phyloP scores from a whole-genome alignment of 2,888 invertebrate genomes.

The Drosophila ustulata region DNA sequence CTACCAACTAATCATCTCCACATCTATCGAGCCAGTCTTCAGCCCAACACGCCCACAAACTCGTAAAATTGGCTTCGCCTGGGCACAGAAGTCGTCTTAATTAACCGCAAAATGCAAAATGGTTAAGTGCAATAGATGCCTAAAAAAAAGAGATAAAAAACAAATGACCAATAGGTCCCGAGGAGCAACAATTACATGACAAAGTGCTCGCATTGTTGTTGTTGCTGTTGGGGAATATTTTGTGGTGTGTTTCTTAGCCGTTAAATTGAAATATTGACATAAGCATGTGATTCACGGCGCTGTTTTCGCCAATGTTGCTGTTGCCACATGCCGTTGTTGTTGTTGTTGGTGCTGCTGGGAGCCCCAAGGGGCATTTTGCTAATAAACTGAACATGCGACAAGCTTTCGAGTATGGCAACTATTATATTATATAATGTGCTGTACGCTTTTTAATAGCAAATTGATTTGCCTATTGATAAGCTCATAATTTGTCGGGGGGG shows the following conservation, averaged over 20 bases:
- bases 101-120: conserved; percentile 69
- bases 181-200: conserved; percentile 45
- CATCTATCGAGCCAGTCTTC: conserved; percentile 8
- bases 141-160: conserved; percentile 35
- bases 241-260: conserved; percentile 57
- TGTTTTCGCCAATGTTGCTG: conserved; percentile 37
- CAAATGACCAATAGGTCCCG: background rate
- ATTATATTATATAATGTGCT: conserved; percentile 71
- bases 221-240: conserved; percentile 17
- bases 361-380: conserved; percentile 49
- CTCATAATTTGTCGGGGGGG: conserved; percentile 36
- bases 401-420: conserved; percentile 35
- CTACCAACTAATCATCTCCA: conserved; percentile 19
- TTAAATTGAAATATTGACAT: conserved; percentile 79
- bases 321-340: conserved; percentile 48
- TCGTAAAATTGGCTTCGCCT: conserved; percentile 42
- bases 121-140: conserved; percentile 68
- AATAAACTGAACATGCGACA: conserved; percentile 61
- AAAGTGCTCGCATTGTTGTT: conserved; percentile 61
- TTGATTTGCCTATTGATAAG: conserved; percentile 75
- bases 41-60: conserved; percentile 34
- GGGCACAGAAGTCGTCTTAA: conserved; percentile 73
- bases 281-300: conserved; percentile 55
- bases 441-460: conserved; percentile 67
- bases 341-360: conserved; percentile 21